phyloP scores from a whole-genome alignment of 2,113 vertebrate species.

The Aix galericulata region DNA sequence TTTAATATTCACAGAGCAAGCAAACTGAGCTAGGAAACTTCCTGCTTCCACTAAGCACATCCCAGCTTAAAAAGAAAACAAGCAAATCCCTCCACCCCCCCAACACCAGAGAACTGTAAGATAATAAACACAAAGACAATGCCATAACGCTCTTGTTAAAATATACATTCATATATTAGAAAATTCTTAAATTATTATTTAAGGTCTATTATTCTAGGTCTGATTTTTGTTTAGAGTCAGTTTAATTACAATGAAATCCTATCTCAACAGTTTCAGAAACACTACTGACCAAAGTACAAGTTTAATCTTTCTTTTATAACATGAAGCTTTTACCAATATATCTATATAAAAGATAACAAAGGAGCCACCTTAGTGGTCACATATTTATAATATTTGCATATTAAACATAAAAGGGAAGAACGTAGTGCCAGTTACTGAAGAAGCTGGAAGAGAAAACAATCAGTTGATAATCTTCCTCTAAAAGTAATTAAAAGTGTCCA shows the following conservation, averaged over 20 bases:
- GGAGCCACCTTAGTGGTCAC: not conserved
- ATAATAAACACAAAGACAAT: not conserved
- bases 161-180: not conserved
- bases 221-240: not conserved
- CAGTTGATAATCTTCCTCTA: not conserved
- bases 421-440: not conserved
- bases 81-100: not conserved
- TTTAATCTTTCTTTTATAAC: not conserved
- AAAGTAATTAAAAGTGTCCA: not conserved
- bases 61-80: not conserved
- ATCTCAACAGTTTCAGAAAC: constrained; percentile 7
- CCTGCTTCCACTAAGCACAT: not conserved
- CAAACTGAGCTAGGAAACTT: not conserved
- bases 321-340: constrained; percentile 12
- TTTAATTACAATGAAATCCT: constrained; percentile 38
- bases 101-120: not conserved
- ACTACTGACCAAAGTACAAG: constrained; percentile 10
- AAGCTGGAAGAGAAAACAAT: not conserved
- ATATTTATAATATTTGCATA: not conserved
- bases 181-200: constrained; percentile 1
- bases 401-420: not conserved
- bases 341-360: not conserved
- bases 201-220: not conserved
- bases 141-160: not conserved
- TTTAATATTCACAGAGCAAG: not conserved